A percentile compares a stretch with the other conserved stretches of the same genome.
Conservation (phyloP, 2,797 vertebrate species). For the Chlorospingus flavigularis region DNA sequence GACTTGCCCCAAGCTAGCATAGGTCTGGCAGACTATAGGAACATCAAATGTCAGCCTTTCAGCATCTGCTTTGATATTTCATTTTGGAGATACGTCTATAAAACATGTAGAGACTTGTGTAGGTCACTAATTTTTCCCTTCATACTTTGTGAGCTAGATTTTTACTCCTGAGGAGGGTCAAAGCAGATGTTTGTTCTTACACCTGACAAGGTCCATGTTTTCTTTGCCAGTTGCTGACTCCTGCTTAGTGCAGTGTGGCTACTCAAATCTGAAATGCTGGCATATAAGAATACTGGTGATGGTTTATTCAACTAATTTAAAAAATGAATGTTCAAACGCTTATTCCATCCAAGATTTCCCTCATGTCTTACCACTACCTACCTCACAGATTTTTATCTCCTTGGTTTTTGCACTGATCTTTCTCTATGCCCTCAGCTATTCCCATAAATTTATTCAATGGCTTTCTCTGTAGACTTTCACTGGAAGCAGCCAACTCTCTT, state of each 20-base stretch:
- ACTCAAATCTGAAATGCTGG: neutral
- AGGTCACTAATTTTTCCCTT: neutral
- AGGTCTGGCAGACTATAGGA: neutral
- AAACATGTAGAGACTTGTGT: neutral
- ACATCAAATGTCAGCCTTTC: neutral
- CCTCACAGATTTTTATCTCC: constrained; percentile 9
- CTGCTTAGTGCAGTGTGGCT: neutral
- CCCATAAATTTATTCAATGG: neutral
- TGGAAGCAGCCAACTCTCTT: neutral
- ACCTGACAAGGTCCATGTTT: neutral
- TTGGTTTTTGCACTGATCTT: neutral
- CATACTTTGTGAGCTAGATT: neutral
- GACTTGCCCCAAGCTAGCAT: neutral
- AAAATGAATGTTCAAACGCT: neutral
- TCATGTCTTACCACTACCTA: neutral
- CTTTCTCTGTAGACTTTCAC: neutral
- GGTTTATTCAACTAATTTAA: neutral
- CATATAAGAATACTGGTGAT: neutral
- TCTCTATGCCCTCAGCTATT: neutral
- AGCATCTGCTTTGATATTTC: neutral
- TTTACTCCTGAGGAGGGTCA: neutral
- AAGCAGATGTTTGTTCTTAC: neutral
- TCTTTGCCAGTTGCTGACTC: neutral
- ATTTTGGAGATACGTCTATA: neutral
- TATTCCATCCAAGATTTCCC: neutral